Conservation (phyloP, 2,113 vertebrate species). For the Charina bottae region DNA sequence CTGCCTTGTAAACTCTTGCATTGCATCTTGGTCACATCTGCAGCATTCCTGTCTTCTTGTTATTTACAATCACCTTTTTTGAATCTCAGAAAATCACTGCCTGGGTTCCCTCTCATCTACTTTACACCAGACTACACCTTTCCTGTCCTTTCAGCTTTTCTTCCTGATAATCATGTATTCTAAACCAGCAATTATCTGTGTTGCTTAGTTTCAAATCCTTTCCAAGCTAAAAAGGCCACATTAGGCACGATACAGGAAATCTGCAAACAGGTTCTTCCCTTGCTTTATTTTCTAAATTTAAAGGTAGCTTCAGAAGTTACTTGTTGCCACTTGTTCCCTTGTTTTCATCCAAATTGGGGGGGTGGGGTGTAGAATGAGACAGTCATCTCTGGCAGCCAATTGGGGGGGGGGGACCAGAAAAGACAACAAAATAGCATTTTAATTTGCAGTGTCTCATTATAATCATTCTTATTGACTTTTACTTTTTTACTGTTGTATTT, state of each 20-base stretch:
- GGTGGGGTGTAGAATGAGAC: background rate
- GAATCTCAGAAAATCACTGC: background rate
- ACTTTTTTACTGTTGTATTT: background rate
- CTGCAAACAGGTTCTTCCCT: background rate
- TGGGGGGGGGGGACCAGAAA: too few species aligned
- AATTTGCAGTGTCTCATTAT: background rate
- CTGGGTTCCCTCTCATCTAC: background rate
- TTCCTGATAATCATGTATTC: background rate
- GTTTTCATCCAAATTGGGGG: background rate
- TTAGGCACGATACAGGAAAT: background rate
- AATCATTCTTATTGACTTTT: background rate
- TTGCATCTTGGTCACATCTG: background rate
- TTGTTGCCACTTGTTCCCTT: background rate
- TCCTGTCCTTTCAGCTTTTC: background rate
- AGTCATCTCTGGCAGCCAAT: background rate
- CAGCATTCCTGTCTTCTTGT: background rate
- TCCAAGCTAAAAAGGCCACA: background rate
- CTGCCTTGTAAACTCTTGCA: background rate
- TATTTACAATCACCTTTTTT: background rate
- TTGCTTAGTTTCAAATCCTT: background rate
- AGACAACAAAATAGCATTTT: background rate
- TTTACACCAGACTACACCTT: background rate
- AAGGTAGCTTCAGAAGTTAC: background rate
- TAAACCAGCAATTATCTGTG: background rate
- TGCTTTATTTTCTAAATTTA: background rate